Conservation (phyloP, 1,140 invertebrate species). For the Procambarus virginalis region DNA sequence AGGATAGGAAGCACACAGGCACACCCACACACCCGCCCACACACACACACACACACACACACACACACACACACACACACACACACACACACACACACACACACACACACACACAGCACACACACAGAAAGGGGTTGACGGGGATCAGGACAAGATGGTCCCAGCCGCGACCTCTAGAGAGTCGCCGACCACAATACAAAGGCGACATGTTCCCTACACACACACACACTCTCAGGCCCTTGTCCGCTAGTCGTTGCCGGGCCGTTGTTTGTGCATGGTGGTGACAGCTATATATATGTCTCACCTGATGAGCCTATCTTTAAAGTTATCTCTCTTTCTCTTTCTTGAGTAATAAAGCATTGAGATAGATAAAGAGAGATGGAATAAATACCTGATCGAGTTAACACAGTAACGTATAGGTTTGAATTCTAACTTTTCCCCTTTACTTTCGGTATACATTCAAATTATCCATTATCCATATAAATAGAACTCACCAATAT, state of each 20-base stretch:
- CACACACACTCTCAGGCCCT: not conserved
- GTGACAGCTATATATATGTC: conserved; percentile 4
- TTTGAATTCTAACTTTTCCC: not conserved
- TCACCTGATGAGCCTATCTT: not conserved
- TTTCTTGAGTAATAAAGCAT: not conserved
- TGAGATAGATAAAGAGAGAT: not conserved
- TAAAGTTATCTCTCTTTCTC: not conserved
- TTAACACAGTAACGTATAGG: not conserved
- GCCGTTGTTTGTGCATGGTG: conserved; percentile 14
- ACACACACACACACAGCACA: too few relatives aligned
- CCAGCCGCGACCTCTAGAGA: not conserved
- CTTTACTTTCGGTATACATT: not conserved
- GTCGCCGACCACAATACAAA: not conserved
- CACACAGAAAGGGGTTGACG: too few relatives aligned
- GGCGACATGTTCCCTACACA: not conserved
- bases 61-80: too few relatives aligned
- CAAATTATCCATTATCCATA: too few relatives aligned
- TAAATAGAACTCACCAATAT: too few relatives aligned
- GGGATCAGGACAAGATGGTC: not conserved
- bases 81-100: too few relatives aligned
- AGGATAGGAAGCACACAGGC: not conserved
- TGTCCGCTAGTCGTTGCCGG: not conserved
- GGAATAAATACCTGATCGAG: not conserved
- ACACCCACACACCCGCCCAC: not conserved
- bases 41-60: not conserved